Evolutionary conservation across 1,140 invertebrate genomes (phyloP), one percentile per base, ranked within the genome.

Genomic region (Batillaria attramentaria): DNA sequence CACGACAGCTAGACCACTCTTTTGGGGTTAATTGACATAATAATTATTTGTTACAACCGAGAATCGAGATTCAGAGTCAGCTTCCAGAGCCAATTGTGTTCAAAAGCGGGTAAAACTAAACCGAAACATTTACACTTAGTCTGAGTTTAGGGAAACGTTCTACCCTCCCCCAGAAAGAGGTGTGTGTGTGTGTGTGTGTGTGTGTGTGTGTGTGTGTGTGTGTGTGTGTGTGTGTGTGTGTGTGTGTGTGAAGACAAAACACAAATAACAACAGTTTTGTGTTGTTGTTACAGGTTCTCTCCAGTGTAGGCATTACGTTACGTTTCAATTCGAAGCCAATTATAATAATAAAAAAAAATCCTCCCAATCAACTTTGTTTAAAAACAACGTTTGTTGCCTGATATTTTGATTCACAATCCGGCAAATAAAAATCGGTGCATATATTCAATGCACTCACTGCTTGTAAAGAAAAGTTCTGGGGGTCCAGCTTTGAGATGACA

Each of bases 131-230:
- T n/a, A n/a, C n/a, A n/a, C n/a, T n/a, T n/a, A n/a, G n/a, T n/a
- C n/a, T n/a, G n/a, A n/a, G n/a, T n/a, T n/a, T n/a, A n/a, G n/a
- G n/a, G n/a, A n/a, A n/a, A n/a, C n/a, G n/a, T n/a, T n/a, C n/a
- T n/a, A n/a, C 46, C 24, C 46, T 50, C 46, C 46, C 46, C 46
- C 46, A 13, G 46, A 10, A 24, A 13, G 46, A 10, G 10, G 46
- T 50, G 46, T 50, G 46, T 50, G 46, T 50, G 46, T 50, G 46
- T 50, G 46, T 50, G 46, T 50, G 46, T 50, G 46, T 50, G 46
- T 50, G 46, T 50, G 46, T 50, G 46, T 50, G 46, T 50, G 46
- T 50, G 46, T 50, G 46, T 50, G 46, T 50, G 46, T 50, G 46
- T 50, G 46, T 50, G 46, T 50, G 46, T 24, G 46, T 50, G 46